phyloP scores from a whole-genome alignment of 2,113 vertebrate species.

The Marmota flaviventris region DNA sequence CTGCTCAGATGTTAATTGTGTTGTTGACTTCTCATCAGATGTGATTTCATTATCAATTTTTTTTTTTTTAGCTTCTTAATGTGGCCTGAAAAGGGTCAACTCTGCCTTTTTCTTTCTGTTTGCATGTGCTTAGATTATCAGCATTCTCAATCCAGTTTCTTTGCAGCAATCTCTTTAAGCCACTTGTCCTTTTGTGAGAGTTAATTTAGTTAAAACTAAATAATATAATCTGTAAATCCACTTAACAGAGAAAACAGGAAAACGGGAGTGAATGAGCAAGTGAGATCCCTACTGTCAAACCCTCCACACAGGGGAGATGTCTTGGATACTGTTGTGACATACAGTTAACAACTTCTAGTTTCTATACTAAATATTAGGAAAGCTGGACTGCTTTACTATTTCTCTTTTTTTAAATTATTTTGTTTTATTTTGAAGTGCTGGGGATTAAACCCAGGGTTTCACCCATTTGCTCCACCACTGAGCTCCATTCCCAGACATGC shows the following conservation, averaged over 20 bases:
- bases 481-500: background rate
- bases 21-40: conserved; percentile 62
- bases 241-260: conserved; percentile 59
- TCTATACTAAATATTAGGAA: background rate
- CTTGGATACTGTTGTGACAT: background rate
- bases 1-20: conserved; percentile 45
- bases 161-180: conserved; percentile 56
- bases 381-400: background rate
- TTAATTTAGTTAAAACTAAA: conserved; percentile 80
- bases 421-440: background rate
- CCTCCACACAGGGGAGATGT: background rate
- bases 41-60: background rate
- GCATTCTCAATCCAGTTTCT: conserved; percentile 17
- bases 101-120: conserved; percentile 6
- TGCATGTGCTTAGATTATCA: conserved; percentile 50
- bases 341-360: background rate
- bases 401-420: background rate
- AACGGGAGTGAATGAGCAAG: background rate
- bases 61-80: background rate
- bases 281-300: background rate
- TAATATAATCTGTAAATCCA: conserved; percentile 79
- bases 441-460: no score
- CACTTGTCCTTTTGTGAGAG: conserved; percentile 67
- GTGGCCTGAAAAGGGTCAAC: conserved; percentile 35
- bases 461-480: background rate